Evolutionary conservation across 1,140 invertebrate species (phyloP).

Genomic region (Thaumetopoea pityocampa): DNA sequence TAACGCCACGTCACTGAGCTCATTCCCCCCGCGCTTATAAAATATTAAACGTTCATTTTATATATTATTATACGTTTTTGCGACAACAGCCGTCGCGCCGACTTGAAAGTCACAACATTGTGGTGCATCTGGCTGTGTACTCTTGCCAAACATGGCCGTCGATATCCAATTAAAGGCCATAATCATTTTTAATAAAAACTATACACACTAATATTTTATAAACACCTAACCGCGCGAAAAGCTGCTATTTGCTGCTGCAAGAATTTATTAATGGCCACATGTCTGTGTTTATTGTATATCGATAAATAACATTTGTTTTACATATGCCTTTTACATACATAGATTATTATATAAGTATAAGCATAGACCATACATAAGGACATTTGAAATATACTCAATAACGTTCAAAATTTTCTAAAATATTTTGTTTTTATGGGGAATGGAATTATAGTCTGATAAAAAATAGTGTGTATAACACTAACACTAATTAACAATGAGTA

Average conservation of each 20-base stretch:
- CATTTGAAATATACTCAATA: too few species aligned
- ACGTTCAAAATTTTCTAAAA: too few species aligned
- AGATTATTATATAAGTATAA: background rate
- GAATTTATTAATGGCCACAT: slow-evolving; percentile 8
- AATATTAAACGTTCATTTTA: slow-evolving; percentile 15
- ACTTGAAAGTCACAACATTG: slow-evolving; percentile 1
- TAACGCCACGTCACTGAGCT: slow-evolving; percentile 10
- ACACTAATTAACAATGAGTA: too few species aligned
- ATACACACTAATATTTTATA: slow-evolving; percentile 14
- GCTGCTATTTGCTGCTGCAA: slow-evolving; percentile 7
- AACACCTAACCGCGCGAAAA: slow-evolving; percentile 5
- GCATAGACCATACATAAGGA: too few species aligned
- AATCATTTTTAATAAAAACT: slow-evolving; percentile 14
- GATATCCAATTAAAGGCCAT: slow-evolving; percentile 11
- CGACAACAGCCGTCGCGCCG: background rate
- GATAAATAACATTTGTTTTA: slow-evolving; percentile 1
- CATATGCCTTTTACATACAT: slow-evolving; percentile 2
- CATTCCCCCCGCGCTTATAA: slow-evolving; percentile 6
- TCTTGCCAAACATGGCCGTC: slow-evolving; percentile 10
- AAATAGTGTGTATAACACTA: too few species aligned
- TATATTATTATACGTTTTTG: slow-evolving; percentile 8
- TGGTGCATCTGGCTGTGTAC: slow-evolving; percentile 1
- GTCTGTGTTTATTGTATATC: slow-evolving; percentile 8
- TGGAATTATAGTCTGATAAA: too few species aligned
- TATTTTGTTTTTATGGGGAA: too few species aligned